Base-by-base conservation (phyloP, 2,888 invertebrate species). In the Drosophila histrio region DNA sequence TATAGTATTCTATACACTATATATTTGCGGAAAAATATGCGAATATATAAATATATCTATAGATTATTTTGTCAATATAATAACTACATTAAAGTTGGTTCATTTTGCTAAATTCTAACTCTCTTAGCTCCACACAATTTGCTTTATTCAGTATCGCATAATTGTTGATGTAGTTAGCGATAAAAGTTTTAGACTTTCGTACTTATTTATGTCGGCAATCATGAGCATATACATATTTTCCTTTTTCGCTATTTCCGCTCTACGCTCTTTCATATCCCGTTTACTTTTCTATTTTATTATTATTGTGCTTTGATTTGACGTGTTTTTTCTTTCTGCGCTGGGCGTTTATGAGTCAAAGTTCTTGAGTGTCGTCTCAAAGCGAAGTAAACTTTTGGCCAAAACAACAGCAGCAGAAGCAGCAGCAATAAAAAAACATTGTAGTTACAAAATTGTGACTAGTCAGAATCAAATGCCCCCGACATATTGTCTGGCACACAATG, bases 401-500 rank as follows among this genome's bases (percentile, higher is more conserved):
- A 52, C 43, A 56, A 58, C 13, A 15, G 17, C 4, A 5, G 3
- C 22, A 41, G 24, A 34, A 54, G 24, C 17, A 41, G 7, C 15
- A 47, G 39, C 5, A 52, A 30, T 15, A 13, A 36, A 50, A 57
- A 1, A 38, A 63, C 44, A 28, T 26, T 30, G 22, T 53, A 54
- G 11, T 5, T 24, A 15, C 22, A 34, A 50, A 69, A 69, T 41
- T 46, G 41, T 63, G 57, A 65, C 75, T 69, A 74, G 75, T 57
- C 64, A 43, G 59, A 57, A 57, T 73, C 57, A 32, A 61, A 61
- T 47, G 28, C 38, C 38, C 30, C 32, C 47, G 49, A 60, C 59
- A 54, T 49, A 46, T 46, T 57, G 61, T 69, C 53, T 57, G 70
- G 44, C 82, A 78, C 72, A 61, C 73, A 75, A 75, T 62, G 74